Conservation (phyloP, 2,113 vertebrate genomes). For the Ameiurus melas region DNA sequence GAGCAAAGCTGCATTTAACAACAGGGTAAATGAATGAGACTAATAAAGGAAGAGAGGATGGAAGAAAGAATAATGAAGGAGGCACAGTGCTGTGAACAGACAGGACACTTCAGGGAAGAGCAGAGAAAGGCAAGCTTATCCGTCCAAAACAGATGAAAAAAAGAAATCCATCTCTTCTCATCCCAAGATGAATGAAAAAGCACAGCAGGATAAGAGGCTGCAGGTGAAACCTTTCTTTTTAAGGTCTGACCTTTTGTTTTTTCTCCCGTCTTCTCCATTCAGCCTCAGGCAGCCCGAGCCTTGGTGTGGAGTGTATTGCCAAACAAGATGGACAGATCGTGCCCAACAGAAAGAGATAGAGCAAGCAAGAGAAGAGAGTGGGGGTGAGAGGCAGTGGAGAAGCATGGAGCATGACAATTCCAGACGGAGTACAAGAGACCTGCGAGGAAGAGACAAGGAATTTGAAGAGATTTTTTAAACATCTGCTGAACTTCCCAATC, state of each 20-base stretch:
- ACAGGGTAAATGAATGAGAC: slow-evolving; percentile 25
- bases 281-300: slow-evolving; percentile 33
- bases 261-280: background rate
- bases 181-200: slow-evolving; percentile 11
- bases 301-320: slow-evolving; percentile 18
- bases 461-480: background rate
- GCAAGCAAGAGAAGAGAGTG: background rate
- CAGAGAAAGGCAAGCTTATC: slow-evolving; percentile 15
- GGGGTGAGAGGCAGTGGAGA: background rate
- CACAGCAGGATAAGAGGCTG: slow-evolving; percentile 20
- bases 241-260: slow-evolving; percentile 25
- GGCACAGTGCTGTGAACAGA: background rate
- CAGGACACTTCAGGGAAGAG: slow-evolving; percentile 17
- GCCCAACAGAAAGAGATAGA: background rate
- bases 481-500: background rate
- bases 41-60: slow-evolving; percentile 18
- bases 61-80: slow-evolving; percentile 27
- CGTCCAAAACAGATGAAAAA: slow-evolving; percentile 26
- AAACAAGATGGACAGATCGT: slow-evolving; percentile 38
- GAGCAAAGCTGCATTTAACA: background rate
- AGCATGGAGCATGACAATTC: background rate
- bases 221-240: slow-evolving; percentile 40
- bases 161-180: slow-evolving; percentile 19
- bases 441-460: background rate
- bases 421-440: background rate